phyloP scores from a whole-genome alignment of 2,113 vertebrate genomes.

The Amblyornis subalaris region DNA sequence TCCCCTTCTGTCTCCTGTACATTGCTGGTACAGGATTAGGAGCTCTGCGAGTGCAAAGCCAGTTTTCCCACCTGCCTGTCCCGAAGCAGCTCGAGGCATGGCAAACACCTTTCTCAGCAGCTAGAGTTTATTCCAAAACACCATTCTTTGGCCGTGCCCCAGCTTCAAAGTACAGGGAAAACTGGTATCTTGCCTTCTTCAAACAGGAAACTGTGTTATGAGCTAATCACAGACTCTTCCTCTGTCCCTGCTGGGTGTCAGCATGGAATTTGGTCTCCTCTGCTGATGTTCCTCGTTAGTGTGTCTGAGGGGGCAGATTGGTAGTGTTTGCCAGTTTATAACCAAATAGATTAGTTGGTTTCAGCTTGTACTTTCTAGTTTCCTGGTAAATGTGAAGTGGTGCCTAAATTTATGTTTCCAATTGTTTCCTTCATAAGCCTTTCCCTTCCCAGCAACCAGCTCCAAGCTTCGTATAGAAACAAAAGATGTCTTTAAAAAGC shows the following conservation, averaged over 20 bases:
- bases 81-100: background rate
- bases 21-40: background rate
- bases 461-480: background rate
- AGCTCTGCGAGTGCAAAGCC: background rate
- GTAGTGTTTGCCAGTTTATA: background rate
- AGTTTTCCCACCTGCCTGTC: background rate
- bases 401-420: background rate
- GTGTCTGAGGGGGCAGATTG: background rate
- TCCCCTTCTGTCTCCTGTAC: background rate
- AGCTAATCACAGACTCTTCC: background rate
- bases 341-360: background rate
- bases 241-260: fast-evolving
- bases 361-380: background rate
- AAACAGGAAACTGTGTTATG: background rate
- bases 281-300: fast-evolving
- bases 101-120: background rate
- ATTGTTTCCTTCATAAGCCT: background rate
- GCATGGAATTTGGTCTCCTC: background rate
- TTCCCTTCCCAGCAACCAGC: background rate
- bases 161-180: background rate
- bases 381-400: background rate
- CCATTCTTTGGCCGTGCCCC: background rate
- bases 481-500: background rate
- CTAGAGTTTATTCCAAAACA: background rate
- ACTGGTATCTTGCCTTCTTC: background rate